phyloP scores from a whole-genome alignment of 53 echinoderm and acorn worm genomes.

The Hippasteria phrygiana region DNA sequence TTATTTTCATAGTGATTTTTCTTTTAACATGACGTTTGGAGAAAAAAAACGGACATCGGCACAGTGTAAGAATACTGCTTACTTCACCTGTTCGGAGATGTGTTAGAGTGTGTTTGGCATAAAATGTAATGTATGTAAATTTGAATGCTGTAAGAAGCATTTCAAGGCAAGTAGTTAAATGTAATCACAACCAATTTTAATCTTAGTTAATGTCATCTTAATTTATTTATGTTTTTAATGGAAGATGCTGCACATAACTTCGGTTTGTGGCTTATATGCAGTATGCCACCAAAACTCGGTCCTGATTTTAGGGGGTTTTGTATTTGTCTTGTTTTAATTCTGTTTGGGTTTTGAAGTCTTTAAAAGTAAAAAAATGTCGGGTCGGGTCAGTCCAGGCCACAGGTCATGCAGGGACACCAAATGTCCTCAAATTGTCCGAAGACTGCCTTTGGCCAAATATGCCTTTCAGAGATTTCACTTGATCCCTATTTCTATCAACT shows the following conservation, averaged over 20 bases:
- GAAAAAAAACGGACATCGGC: background rate
- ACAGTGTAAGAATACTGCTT: background rate
- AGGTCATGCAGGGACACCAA: too few species aligned
- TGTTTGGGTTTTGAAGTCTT: too few species aligned
- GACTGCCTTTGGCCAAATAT: too few species aligned
- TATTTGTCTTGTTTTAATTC: too few species aligned
- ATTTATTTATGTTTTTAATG: too few species aligned
- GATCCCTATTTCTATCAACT: background rate
- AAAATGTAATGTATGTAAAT: background rate
- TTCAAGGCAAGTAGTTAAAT: slow-evolving; percentile 2
- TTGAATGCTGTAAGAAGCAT: background rate
- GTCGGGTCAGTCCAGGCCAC: too few species aligned
- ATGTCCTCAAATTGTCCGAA: too few species aligned
- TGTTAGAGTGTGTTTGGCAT: background rate
- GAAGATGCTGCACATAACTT: background rate
- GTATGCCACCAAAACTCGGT: too few species aligned
- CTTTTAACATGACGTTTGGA: too few species aligned
- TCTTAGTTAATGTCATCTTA: background rate
- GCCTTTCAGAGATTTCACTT: background rate
- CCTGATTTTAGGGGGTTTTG: too few species aligned
- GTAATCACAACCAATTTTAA: background rate
- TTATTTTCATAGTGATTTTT: background rate
- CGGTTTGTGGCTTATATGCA: too few species aligned
- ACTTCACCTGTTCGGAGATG: background rate
- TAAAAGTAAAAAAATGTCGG: too few species aligned